Conservation (phyloP, 1,140 invertebrate species). For the Polypedilum pembai region DNA sequence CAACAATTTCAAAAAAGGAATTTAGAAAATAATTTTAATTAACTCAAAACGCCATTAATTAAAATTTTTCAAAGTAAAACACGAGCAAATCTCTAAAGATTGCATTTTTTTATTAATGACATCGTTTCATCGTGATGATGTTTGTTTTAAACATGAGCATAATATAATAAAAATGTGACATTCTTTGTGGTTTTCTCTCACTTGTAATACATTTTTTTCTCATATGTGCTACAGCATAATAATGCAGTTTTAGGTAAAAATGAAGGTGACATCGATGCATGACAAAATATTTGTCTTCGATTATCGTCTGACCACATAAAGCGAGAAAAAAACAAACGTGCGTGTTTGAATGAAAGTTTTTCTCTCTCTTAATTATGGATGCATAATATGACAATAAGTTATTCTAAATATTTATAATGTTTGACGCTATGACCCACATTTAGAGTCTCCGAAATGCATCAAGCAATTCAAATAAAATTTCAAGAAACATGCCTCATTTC, state of each 20-base stretch:
- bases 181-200: neutral
- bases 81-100: neutral
- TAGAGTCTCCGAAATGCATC: neutral
- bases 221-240: neutral
- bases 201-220: neutral
- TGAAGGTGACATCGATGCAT: slow-evolving; percentile 45
- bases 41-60: slow-evolving; percentile 12
- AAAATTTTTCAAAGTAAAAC: neutral
- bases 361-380: slow-evolving; percentile 4
- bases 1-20: too few species aligned
- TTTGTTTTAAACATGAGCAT: neutral
- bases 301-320: neutral
- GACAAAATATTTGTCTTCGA: slow-evolving; percentile 28
- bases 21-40: neutral
- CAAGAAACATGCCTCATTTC: slow-evolving; percentile 11
- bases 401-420: slow-evolving; percentile 29
- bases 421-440: neutral
- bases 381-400: slow-evolving; percentile 27
- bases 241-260: slow-evolving; percentile 30
- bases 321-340: slow-evolving; percentile 30
- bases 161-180: neutral
- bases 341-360: neutral
- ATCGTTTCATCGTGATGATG: neutral
- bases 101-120: slow-evolving; percentile 5
- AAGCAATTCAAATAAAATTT: neutral